phyloP scores from a whole-genome alignment of 2,888 invertebrate species.

The Brachylomia viminalis region DNA sequence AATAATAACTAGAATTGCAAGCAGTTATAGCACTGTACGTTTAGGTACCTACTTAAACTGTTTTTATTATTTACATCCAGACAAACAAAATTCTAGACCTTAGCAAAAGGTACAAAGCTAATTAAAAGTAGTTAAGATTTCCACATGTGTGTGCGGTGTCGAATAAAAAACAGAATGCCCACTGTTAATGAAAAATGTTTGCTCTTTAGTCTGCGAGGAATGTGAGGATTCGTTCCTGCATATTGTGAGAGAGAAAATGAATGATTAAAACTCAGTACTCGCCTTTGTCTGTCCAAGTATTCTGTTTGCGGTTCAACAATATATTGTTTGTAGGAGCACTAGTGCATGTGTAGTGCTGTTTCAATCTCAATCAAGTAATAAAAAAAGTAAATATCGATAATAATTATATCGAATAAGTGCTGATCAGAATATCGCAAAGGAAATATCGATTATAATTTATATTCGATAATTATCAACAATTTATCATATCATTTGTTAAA shows the following conservation, averaged over 20 bases:
- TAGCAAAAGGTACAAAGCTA: slow-evolving; percentile 31
- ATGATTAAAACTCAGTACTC: slow-evolving; percentile 54
- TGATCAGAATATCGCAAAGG: background rate
- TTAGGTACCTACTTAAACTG: background rate
- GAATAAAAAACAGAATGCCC: slow-evolving; percentile 40
- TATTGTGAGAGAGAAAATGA: slow-evolving; percentile 52
- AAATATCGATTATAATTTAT: background rate
- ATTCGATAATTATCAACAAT: slow-evolving; percentile 5
- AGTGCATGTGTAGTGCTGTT: background rate
- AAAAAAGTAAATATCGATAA: background rate
- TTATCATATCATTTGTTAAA: slow-evolving; percentile 8
- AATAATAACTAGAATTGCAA: background rate
- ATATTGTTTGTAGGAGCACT: slow-evolving; percentile 35
- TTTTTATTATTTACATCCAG: background rate
- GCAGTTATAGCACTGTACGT: background rate
- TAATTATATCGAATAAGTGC: background rate
- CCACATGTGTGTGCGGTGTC: slow-evolving; percentile 22
- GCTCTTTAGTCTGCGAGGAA: slow-evolving; percentile 36
- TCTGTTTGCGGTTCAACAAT: slow-evolving; percentile 28
- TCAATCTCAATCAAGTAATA: slow-evolving; percentile 6
- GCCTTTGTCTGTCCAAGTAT: slow-evolving; percentile 39
- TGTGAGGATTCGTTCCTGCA: slow-evolving; percentile 54
- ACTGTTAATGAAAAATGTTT: slow-evolving; percentile 60
- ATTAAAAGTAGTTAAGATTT: slow-evolving; percentile 59
- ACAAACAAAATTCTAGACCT: slow-evolving; percentile 12